Evolutionary conservation across 2,797 vertebrate genomes (phyloP).

Genomic region (Atherinosoma microstoma): DNA sequence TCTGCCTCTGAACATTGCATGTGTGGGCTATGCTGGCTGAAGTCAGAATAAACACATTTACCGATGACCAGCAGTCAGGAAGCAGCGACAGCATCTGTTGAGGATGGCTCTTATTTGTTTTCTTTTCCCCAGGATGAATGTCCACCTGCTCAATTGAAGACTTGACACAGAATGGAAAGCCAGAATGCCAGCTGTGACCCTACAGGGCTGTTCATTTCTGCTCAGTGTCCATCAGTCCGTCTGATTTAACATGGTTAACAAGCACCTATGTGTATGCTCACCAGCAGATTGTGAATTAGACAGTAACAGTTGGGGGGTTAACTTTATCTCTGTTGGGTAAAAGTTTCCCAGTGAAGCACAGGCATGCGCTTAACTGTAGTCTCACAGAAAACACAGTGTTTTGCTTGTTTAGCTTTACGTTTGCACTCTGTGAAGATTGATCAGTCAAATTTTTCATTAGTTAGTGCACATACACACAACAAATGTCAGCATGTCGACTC

Average conservation of each 20-base stretch:
- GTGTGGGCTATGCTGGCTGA: constrained; percentile 63
- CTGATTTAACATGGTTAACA: constrained; percentile 47
- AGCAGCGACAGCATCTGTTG: constrained; percentile 62
- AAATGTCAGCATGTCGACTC: background rate
- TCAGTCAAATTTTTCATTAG: background rate
- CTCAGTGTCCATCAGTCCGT: constrained; percentile 46
- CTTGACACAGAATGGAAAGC: constrained; percentile 34
- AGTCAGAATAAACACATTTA: constrained; percentile 70
- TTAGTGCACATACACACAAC: background rate
- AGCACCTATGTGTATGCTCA: constrained; percentile 58
- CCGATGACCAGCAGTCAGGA: constrained; percentile 60
- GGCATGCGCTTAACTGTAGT: background rate
- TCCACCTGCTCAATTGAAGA: constrained; percentile 46
- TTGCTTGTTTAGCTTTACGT: background rate
- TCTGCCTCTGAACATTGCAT: constrained; percentile 43
- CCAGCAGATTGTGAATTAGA: constrained; percentile 17
- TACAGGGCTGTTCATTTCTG: constrained; percentile 36
- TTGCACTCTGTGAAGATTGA: background rate
- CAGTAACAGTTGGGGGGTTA: background rate
- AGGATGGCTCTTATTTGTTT: constrained; percentile 70
- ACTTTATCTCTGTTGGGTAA: background rate
- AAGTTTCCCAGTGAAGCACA: background rate
- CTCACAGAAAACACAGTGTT: background rate
- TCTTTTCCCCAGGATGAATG: constrained; percentile 48
- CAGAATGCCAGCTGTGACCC: constrained; percentile 51